Conservation (phyloP, 2,888 invertebrate genomes). For the Pseudococcus longispinus region DNA sequence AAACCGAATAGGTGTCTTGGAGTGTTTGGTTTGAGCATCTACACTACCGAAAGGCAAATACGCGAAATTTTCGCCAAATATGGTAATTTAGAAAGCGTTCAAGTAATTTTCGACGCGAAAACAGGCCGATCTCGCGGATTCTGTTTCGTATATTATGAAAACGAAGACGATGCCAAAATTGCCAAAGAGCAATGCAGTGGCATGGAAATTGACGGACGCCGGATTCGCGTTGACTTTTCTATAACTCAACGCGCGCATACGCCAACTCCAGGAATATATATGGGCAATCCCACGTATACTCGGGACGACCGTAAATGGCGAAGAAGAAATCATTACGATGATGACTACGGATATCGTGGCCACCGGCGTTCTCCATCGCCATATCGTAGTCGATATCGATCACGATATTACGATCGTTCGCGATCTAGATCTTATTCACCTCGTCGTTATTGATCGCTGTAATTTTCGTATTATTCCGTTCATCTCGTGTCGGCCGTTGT, state of each 20-base stretch:
- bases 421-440: slow-evolving; percentile 80
- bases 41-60: slow-evolving; percentile 90
- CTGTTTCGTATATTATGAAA: slow-evolving; percentile 93
- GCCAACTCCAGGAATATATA: slow-evolving; percentile 96
- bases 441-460: slow-evolving; percentile 64
- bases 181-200: slow-evolving; percentile 94
- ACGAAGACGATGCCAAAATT: slow-evolving; percentile 84
- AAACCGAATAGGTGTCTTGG: slow-evolving; percentile 89
- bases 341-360: slow-evolving; percentile 62
- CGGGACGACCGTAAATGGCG: slow-evolving; percentile 44
- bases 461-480: background rate
- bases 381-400: slow-evolving; percentile 67
- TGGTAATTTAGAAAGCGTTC: slow-evolving; percentile 89
- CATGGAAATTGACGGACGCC: slow-evolving; percentile 91
- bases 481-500: background rate
- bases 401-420: slow-evolving; percentile 74
- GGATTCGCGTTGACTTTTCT: slow-evolving; percentile 93
- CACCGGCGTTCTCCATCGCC: slow-evolving; percentile 75
- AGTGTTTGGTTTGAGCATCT: slow-evolving; percentile 91
- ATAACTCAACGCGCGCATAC: slow-evolving; percentile 96
- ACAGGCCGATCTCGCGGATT: slow-evolving; percentile 92
- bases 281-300: slow-evolving; percentile 88
- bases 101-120: slow-evolving; percentile 96
- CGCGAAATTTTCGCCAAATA: slow-evolving; percentile 91
- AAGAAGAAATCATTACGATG: slow-evolving; percentile 58